Evolutionary conservation across 1,140 invertebrate species (phyloP).

Genomic region (Drusus annulatus): DNA sequence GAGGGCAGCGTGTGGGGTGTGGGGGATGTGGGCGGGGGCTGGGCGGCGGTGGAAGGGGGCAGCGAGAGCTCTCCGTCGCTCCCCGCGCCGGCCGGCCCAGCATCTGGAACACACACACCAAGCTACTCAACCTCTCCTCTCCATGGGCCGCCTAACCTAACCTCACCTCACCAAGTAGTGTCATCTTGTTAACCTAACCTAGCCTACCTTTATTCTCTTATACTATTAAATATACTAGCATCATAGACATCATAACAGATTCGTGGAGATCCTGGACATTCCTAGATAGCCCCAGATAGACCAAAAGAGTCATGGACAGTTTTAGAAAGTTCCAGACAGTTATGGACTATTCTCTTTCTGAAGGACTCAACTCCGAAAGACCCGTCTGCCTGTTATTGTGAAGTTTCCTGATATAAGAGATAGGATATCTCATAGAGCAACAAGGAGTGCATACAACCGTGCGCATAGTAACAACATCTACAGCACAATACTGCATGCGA

Average conservation of each 20-base stretch:
- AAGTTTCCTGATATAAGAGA: neutral
- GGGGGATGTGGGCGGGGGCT: slow-evolving; percentile 20
- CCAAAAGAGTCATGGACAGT: no score
- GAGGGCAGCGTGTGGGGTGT: neutral
- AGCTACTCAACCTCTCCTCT: slow-evolving; percentile 31
- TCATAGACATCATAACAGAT: no score
- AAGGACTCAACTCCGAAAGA: no score
- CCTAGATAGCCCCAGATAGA: no score
- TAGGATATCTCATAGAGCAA: neutral
- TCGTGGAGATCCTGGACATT: no score
- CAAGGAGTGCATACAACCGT: neutral
- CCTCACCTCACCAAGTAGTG: no score
- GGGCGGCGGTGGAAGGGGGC: slow-evolving; percentile 49
- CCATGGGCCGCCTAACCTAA: neutral
- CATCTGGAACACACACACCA: slow-evolving; percentile 43
- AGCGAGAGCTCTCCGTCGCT: slow-evolving; percentile 60
- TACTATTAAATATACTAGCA: no score
- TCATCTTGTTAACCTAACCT: no score
- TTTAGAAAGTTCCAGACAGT: no score
- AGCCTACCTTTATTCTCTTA: no score
- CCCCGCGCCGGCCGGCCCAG: slow-evolving; percentile 65
- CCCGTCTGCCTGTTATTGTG: neutral
- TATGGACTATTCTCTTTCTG: no score
- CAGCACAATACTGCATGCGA: neutral
- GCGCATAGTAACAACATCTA: neutral